phyloP scores from a whole-genome alignment of 2,888 invertebrate genomes.

The Polydrusus cervinus region DNA sequence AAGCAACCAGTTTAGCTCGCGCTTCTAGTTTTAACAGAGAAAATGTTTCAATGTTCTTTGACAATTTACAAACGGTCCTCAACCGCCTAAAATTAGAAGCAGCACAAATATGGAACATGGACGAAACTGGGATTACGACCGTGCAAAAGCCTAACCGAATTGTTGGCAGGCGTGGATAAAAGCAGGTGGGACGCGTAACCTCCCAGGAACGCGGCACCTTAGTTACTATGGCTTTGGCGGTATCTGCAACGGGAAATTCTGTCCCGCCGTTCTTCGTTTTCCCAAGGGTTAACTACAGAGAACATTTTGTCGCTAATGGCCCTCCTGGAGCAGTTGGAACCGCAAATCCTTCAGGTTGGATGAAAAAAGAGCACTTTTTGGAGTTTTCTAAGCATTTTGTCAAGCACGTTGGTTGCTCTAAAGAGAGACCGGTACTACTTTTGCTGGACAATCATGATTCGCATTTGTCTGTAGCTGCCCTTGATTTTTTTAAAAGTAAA shows the following conservation, averaged over 20 bases:
- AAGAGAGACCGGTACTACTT: neutral
- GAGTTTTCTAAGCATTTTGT: no score
- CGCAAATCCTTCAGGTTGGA: slow-evolving; percentile 19
- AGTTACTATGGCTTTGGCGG: slow-evolving; percentile 14
- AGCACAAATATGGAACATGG: slow-evolving; percentile 15
- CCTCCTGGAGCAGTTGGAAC: slow-evolving; percentile 27
- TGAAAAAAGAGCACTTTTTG: slow-evolving; percentile 3
- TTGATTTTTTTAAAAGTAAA: no score
- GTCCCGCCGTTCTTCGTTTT: no score
- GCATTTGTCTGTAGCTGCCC: slow-evolving; percentile 12
- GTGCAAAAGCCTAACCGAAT: slow-evolving; percentile 26
- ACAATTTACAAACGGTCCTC: slow-evolving; percentile 17
- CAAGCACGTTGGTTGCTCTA: no score
- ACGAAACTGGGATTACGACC: slow-evolving; percentile 11
- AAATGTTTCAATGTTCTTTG: slow-evolving; percentile 26
- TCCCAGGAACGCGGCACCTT: no score
- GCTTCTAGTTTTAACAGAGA: slow-evolving; percentile 30
- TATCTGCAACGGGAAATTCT: no score
- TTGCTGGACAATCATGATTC: slow-evolving; percentile 15
- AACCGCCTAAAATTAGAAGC: slow-evolving; percentile 27
- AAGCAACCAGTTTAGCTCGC: neutral
- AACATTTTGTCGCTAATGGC: slow-evolving; percentile 11
- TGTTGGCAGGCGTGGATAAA: slow-evolving; percentile 21
- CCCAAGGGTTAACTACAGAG: slow-evolving; percentile 9
- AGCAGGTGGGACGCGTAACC: slow-evolving; percentile 17